These are phyloP conservation scores for Lepidurus packardi DNA, from an alignment of 1,140 invertebrate species.

Conservation along the genomic window DNA sequence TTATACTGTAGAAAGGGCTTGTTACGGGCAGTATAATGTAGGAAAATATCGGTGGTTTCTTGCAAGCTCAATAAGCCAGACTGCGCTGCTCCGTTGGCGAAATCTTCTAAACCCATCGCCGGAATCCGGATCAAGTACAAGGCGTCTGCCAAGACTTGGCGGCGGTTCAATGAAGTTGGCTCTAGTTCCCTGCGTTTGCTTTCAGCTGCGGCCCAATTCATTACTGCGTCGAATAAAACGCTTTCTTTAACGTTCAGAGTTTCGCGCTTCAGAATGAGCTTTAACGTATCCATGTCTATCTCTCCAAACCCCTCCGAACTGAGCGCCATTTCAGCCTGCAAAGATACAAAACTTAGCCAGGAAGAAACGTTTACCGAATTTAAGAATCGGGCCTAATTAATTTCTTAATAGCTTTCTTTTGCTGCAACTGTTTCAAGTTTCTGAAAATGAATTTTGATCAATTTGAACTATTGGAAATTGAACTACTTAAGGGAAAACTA, in stretches of 20 bases:
- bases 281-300: slow-evolving; percentile 80
- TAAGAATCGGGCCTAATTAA: no score
- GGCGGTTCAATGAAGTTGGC: slow-evolving; percentile 57
- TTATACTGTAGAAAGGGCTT: slow-evolving; percentile 76
- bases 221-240: slow-evolving; percentile 43
- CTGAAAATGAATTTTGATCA: no score
- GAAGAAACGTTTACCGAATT: not conserved
- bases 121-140: slow-evolving; percentile 81
- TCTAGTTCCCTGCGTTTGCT: slow-evolving; percentile 72
- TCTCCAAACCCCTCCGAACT: slow-evolving; percentile 88
- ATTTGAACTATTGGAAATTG: no score
- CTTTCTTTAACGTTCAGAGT: slow-evolving; percentile 52
- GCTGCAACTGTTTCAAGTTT: no score
- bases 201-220: slow-evolving; percentile 81
- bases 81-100: slow-evolving; percentile 83
- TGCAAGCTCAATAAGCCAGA: slow-evolving; percentile 77
- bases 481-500: no score
- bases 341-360: not conserved
- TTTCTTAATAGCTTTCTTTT: no score
- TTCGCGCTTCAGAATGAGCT: slow-evolving; percentile 78
- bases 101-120: slow-evolving; percentile 83
- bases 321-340: slow-evolving; percentile 84
- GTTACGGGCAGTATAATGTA: slow-evolving; percentile 54
- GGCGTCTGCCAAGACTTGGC: slow-evolving; percentile 66
- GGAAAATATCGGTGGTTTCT: slow-evolving; percentile 87